Evolutionary conservation across 2,888 invertebrate species (phyloP).

Genomic region (Pocota personata): DNA sequence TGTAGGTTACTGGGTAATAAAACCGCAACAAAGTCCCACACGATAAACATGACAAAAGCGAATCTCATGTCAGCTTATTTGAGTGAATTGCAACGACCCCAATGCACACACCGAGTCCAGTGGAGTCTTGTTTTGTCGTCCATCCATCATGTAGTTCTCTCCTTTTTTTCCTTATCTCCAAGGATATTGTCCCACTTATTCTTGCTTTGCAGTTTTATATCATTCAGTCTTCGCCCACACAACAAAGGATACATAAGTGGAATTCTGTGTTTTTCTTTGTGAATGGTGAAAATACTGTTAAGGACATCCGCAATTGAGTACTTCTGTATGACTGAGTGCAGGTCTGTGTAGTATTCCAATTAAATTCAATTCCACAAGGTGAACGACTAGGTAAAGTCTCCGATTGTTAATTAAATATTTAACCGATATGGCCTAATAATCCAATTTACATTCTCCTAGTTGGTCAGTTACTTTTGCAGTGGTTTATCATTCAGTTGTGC

Average conservation of each 20-base stretch:
- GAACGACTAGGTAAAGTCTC: slow-evolving; percentile 40
- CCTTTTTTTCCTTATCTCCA: slow-evolving; percentile 23
- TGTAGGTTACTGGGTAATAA: slow-evolving; percentile 48
- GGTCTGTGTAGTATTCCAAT: slow-evolving; percentile 50
- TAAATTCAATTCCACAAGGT: slow-evolving; percentile 63
- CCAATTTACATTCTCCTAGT: slow-evolving; percentile 57
- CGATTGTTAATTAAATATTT: slow-evolving; percentile 64
- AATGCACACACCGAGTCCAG: slow-evolving; percentile 24
- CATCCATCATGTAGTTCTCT: slow-evolving; percentile 45
- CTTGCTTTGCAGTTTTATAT: slow-evolving; percentile 36
- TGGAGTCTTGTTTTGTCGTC: slow-evolving; percentile 37
- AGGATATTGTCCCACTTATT: slow-evolving; percentile 63
- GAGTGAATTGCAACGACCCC: slow-evolving; percentile 49
- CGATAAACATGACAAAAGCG: slow-evolving; percentile 34
- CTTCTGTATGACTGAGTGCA: slow-evolving; percentile 16
- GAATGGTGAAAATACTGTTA: slow-evolving; percentile 5
- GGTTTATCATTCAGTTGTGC: not conserved
- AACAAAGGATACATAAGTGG: slow-evolving; percentile 35
- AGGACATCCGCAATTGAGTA: slow-evolving; percentile 41
- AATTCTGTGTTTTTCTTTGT: slow-evolving; percentile 52
- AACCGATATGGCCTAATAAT: slow-evolving; percentile 50
- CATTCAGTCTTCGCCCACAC: slow-evolving; percentile 21
- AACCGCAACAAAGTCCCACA: slow-evolving; percentile 45
- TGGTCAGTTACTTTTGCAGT: slow-evolving; percentile 31
- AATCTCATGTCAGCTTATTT: slow-evolving; percentile 16